These are phyloP conservation scores for Drosophila auraria DNA, from an alignment of 1,140 invertebrate genomes.

Conservation along the genomic window DNA sequence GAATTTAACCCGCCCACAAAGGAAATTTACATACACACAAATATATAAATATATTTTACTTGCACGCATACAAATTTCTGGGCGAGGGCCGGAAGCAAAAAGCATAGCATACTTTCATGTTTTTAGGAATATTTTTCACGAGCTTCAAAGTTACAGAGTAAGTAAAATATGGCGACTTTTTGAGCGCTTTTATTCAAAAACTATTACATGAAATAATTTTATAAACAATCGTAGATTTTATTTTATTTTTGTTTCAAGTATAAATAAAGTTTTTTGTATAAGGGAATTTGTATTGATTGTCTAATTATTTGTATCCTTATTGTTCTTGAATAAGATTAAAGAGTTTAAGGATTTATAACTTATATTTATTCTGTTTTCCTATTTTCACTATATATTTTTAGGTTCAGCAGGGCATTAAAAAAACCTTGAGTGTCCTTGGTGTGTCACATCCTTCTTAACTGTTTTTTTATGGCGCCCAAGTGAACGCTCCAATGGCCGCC, in stretches of 20 bases:
- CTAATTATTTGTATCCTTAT: neutral
- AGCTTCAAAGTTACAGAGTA: neutral
- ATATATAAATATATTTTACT: neutral
- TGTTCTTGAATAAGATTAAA: neutral
- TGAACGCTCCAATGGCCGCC: slow-evolving; percentile 42
- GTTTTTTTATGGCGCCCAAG: slow-evolving; percentile 28
- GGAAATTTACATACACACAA: slow-evolving; percentile 12
- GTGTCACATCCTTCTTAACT: slow-evolving; percentile 15
- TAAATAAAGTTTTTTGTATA: neutral
- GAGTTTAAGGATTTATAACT: neutral
- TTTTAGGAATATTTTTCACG: slow-evolving; percentile 10
- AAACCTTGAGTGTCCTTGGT: neutral
- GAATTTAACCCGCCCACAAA: slow-evolving; percentile 29
- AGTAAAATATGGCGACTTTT: neutral
- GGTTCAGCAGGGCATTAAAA: neutral
- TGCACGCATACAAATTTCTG: neutral
- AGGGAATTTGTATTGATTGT: neutral
- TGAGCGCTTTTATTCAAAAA: neutral
- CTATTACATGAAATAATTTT: neutral
- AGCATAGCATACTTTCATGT: slow-evolving; percentile 55
- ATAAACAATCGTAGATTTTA: too few species aligned
- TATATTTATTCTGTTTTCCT: neutral
- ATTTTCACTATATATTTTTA: slow-evolving; percentile 6
- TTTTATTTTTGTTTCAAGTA: too few species aligned
- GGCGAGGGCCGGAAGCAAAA: slow-evolving; percentile 5